phyloP scores from a whole-genome alignment of 2,113 vertebrate species.

The Oostethus manadensis region DNA sequence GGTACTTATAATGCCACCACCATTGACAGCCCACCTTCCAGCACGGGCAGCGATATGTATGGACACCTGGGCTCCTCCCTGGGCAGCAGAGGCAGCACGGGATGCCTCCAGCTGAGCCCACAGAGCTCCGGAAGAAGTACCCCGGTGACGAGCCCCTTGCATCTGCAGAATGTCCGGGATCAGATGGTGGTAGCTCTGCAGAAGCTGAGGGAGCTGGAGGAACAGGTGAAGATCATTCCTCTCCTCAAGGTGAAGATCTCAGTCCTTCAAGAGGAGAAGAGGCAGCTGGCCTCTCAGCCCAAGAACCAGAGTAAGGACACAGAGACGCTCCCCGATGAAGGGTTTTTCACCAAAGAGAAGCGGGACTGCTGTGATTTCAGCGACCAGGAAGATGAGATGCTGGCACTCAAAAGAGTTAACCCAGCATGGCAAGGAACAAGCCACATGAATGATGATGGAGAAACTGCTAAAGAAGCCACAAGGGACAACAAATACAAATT shows the following conservation, averaged over 20 bases:
- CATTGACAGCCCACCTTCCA: conserved; percentile 77
- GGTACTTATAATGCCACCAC: conserved; percentile 73
- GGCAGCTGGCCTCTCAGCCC: conserved; percentile 80
- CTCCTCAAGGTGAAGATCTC: conserved; percentile 94
- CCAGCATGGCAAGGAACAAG: conserved; percentile 50
- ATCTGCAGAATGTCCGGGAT: conserved; percentile 90
- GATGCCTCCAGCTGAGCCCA: conserved; percentile 81
- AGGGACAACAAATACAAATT: conserved; percentile 64
- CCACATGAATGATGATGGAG: conserved; percentile 47
- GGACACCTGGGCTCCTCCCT: conserved; percentile 72
- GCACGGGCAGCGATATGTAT: conserved; percentile 63
- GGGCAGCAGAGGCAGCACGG: conserved; percentile 69
- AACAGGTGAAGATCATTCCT: conserved; percentile 93
- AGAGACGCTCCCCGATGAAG: conserved; percentile 67
- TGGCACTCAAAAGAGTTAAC: conserved; percentile 80
- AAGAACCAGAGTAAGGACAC: conserved; percentile 75
- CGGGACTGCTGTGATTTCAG: conserved; percentile 66
- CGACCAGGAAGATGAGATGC: conserved; percentile 77
- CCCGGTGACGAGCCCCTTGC: conserved; percentile 77
- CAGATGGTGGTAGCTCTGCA: conserved; percentile 95
- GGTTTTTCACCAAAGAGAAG: conserved; percentile 61
- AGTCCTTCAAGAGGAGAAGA: conserved; percentile 91
- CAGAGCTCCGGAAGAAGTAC: conserved; percentile 85
- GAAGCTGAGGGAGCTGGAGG: conserved; percentile 90
- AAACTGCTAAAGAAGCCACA: conserved; percentile 37